These are phyloP conservation scores for Pangasius mekongensis DNA, from an alignment of 2,797 vertebrate species.

Conservation along the genomic window DNA sequence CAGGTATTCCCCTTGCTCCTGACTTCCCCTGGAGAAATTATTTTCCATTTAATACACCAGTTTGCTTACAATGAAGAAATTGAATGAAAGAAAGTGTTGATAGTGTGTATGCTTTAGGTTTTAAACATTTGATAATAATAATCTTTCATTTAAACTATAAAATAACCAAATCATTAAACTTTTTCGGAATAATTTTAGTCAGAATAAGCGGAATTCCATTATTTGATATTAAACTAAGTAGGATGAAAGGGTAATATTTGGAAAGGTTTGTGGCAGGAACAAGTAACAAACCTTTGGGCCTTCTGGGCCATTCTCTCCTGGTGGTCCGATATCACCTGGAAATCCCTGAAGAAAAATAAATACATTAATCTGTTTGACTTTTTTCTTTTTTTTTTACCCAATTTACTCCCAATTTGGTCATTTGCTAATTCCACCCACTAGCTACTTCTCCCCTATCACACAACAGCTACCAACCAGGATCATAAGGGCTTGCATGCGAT, in stretches of 20 bases:
- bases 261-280: background rate
- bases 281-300: conserved; percentile 86
- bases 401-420: background rate
- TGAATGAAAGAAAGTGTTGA: background rate
- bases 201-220: background rate
- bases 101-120: background rate
- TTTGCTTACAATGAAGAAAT: too few species aligned
- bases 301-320: conserved; percentile 90
- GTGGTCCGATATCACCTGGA: conserved; percentile 92
- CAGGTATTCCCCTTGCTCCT: conserved; percentile 88
- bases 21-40: conserved; percentile 82
- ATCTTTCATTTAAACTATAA: background rate
- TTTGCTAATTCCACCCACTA: background rate
- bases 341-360: conserved; percentile 83
- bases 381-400: background rate
- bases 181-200: background rate
- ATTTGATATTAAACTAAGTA: background rate
- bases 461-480: background rate
- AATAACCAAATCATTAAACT: background rate
- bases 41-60: conserved; percentile 40
- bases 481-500: background rate
- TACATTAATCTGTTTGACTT: background rate
- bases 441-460: too few species aligned
- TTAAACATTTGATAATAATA: background rate
- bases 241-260: background rate